These are phyloP conservation scores for Mesocricetus auratus DNA, from an alignment of 2,113 vertebrate genomes.

Conservation along the genomic window DNA sequence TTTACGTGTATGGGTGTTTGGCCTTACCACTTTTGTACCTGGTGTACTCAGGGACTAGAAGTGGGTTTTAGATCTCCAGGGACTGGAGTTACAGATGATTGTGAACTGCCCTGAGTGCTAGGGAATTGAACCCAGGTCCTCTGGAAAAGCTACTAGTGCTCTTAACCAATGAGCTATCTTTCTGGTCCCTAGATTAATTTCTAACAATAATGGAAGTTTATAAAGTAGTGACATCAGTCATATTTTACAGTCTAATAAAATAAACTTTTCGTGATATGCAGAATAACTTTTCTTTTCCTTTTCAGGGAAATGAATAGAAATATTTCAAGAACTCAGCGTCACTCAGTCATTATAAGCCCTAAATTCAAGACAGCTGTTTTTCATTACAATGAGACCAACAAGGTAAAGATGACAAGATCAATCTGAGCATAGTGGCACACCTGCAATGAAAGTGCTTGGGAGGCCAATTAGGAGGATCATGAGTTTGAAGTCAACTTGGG, in stretches of 20 bases:
- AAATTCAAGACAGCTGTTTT: constrained; percentile 77
- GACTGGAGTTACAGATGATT: not conserved
- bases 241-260: constrained; percentile 38
- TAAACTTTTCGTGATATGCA: constrained; percentile 33
- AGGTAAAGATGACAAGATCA: constrained; percentile 78
- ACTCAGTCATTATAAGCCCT: constrained; percentile 85
- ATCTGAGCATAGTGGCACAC: not conserved
- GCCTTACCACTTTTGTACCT: not conserved
- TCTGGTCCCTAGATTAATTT: constrained; percentile 19
- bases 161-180: not conserved
- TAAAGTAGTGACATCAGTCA: constrained; percentile 15
- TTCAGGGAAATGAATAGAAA: constrained; percentile 78
- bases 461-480: not conserved
- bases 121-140: not conserved
- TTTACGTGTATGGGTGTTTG: not conserved
- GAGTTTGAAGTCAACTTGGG: not conserved
- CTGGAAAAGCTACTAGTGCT: not conserved
- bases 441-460: not conserved
- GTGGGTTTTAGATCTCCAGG: not conserved
- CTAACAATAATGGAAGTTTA: constrained; percentile 53
- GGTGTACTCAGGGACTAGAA: not conserved
- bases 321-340: constrained; percentile 71
- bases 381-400: constrained; percentile 70
- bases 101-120: not conserved
- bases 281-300: constrained; percentile 65